phyloP scores from a whole-genome alignment of 1,140 invertebrate genomes.

The Zaprionus camerounensis region DNA sequence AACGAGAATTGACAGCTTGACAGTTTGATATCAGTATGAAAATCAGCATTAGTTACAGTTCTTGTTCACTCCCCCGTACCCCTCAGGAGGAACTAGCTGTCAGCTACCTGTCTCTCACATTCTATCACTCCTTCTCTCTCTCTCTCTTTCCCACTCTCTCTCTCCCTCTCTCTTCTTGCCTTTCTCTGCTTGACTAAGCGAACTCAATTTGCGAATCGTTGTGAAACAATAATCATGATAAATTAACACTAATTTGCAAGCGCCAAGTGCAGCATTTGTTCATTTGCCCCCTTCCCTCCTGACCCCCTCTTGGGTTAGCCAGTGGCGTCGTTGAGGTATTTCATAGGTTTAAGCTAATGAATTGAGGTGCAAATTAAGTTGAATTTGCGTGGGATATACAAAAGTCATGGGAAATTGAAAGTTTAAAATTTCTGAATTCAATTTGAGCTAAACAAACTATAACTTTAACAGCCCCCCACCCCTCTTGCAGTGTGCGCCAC shows the following conservation, averaged over 20 bases:
- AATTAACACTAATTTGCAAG: slow-evolving; percentile 77
- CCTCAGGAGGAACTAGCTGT: not conserved
- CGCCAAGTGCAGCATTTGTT: slow-evolving; percentile 54
- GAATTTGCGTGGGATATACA: slow-evolving; percentile 8
- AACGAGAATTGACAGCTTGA: slow-evolving; percentile 80
- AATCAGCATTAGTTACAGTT: slow-evolving; percentile 81
- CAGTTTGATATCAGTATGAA: slow-evolving; percentile 78
- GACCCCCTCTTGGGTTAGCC: not conserved
- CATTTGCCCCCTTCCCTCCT: not conserved
- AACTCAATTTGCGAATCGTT: slow-evolving; percentile 73
- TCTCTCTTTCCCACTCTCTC: not conserved
- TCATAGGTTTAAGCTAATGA: slow-evolving; percentile 28
- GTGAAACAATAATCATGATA: slow-evolving; percentile 79
- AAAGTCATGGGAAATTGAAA: slow-evolving; percentile 14
- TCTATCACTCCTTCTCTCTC: not conserved
- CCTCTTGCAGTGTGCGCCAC: not conserved
- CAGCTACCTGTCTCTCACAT: not conserved
- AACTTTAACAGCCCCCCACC: not conserved
- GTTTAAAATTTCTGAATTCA: not conserved
- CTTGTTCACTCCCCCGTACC: slow-evolving; percentile 1
- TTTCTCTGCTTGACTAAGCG: slow-evolving; percentile 37
- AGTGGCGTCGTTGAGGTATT: slow-evolving; percentile 5
- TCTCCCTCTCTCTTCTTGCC: not conserved
- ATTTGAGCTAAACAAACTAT: not conserved
- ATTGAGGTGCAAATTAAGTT: slow-evolving; percentile 21